A percentile compares a stretch with the other conserved stretches of the same genome.
Evolutionary conservation across 92 coral and sea anemone species (phyloP).

Genomic region (Blastomussa wellsi): DNA sequence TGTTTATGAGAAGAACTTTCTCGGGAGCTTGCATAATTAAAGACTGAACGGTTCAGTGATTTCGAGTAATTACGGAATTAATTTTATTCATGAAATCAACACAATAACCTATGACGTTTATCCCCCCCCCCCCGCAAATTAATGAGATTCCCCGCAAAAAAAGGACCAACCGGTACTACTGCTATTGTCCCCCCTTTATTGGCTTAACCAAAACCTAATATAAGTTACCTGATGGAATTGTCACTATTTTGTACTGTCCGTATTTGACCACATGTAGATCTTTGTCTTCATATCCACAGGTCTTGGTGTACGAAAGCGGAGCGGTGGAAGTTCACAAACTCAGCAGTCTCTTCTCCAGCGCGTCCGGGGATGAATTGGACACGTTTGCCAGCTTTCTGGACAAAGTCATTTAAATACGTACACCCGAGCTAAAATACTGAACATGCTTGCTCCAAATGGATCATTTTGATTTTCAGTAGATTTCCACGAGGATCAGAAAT

Average conservation of each 20-base stretch:
- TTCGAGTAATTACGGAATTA: too few species aligned
- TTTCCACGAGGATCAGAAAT: not conserved
- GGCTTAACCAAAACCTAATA: too few species aligned
- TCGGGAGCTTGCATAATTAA: too few species aligned
- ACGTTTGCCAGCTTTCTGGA: slow-evolving; percentile 75
- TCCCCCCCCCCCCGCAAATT: too few species aligned
- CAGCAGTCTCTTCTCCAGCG: slow-evolving; percentile 63
- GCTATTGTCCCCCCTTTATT: too few species aligned
- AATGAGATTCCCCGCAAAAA: too few species aligned
- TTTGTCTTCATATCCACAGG: slow-evolving; percentile 42
- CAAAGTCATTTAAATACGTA: slow-evolving; percentile 3
- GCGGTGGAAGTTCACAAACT: slow-evolving; percentile 84
- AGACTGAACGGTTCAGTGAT: too few species aligned
- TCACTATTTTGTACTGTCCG: not conserved
- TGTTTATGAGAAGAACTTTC: too few species aligned
- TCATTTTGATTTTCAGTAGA: not conserved
- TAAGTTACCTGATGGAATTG: too few species aligned
- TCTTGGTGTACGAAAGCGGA: slow-evolving; percentile 83
- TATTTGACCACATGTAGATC: not conserved
- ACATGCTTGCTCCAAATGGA: not conserved
- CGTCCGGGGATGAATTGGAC: slow-evolving; percentile 93
- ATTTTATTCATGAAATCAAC: too few species aligned
- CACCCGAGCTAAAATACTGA: not conserved
- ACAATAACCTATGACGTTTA: too few species aligned
- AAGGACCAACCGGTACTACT: too few species aligned